phyloP scores from a whole-genome alignment of 2,113 vertebrate genomes.

The Nibea coibor region DNA sequence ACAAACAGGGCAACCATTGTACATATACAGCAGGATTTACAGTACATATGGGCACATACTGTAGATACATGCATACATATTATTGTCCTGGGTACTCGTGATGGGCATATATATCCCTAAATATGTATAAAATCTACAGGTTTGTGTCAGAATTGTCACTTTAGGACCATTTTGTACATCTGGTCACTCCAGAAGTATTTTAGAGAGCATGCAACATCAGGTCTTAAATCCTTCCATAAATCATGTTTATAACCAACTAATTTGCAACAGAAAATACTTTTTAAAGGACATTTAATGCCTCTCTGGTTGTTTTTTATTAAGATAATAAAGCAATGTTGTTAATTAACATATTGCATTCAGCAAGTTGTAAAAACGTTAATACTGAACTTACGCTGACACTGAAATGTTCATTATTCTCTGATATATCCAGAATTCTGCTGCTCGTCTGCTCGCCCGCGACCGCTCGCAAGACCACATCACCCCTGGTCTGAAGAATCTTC shows the following conservation, averaged over 20 bases:
- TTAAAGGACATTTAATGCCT: background rate
- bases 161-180: too few relatives aligned
- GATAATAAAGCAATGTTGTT: background rate
- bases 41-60: background rate
- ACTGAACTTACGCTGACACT: background rate
- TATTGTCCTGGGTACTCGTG: background rate
- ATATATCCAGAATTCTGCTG: too few relatives aligned
- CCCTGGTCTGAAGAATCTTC: too few relatives aligned
- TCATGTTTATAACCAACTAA: background rate
- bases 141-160: too few relatives aligned
- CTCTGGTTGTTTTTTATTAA: background rate
- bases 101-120: background rate
- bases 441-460: too few relatives aligned
- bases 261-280: background rate
- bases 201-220: too few relatives aligned
- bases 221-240: background rate
- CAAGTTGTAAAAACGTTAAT: background rate
- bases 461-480: too few relatives aligned
- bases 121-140: too few relatives aligned
- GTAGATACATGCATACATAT: too few relatives aligned
- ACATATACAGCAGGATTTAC: background rate
- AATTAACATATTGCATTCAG: background rate
- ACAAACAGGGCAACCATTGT: background rate
- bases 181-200: too few relatives aligned
- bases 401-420: background rate